A percentile compares a stretch with the other conserved stretches of the same genome.
phyloP scores from a whole-genome alignment of 2,797 vertebrate genomes.

The Percopsis omiscomaycus region DNA sequence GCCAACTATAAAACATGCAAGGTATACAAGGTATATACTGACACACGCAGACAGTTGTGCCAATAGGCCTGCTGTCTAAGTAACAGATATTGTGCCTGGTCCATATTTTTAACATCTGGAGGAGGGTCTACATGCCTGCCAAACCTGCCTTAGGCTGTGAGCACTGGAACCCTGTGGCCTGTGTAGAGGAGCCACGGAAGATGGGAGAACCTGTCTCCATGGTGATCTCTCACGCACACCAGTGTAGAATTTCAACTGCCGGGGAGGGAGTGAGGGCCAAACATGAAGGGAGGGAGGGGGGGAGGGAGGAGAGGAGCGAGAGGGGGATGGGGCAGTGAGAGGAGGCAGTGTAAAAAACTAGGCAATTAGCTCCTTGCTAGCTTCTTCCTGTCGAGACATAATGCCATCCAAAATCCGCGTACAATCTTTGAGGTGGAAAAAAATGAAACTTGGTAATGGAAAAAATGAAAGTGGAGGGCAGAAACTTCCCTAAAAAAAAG shows the following conservation, averaged over 20 bases:
- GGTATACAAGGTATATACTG: neutral
- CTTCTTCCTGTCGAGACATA: conserved; percentile 47
- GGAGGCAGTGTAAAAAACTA: conserved; percentile 20
- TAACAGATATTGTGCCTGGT: neutral
- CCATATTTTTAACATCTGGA: neutral
- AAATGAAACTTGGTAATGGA: conserved; percentile 9
- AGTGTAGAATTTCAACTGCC: conserved; percentile 67
- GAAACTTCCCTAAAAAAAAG: neutral
- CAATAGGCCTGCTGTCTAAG: neutral
- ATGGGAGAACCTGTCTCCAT: conserved; percentile 62
- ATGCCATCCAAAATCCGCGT: conserved; percentile 27
- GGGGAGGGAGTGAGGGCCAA: conserved; percentile 52
- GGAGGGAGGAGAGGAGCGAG: conserved; percentile 12
- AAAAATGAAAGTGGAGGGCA: conserved; percentile 3
- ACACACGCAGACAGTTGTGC: neutral
- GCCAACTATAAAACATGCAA: conserved; percentile 6
- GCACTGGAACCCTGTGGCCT: conserved; percentile 20
- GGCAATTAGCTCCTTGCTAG: conserved; percentile 55
- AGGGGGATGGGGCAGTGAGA: conserved; percentile 19
- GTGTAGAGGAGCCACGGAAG: conserved; percentile 42
- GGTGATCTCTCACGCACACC: conserved; percentile 62
- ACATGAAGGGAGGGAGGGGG: conserved; percentile 42
- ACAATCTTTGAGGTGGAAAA: conserved; percentile 31
- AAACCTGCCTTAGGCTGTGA: conserved; percentile 11
- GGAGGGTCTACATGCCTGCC: neutral